Evolutionary conservation across 2,113 vertebrate species (phyloP).

Genomic region (Limnothrissa miodon): DNA sequence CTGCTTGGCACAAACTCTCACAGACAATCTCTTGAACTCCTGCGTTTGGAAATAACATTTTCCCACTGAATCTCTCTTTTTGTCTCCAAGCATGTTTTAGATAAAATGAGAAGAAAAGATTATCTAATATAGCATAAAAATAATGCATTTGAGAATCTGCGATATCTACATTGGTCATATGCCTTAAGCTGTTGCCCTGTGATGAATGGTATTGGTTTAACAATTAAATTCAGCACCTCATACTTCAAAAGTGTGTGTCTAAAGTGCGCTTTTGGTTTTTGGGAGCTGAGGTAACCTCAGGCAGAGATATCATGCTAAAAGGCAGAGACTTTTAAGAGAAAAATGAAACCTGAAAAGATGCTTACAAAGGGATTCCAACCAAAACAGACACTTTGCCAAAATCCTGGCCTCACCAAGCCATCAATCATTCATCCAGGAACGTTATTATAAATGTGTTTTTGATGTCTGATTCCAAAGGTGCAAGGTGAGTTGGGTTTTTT

Average conservation of each 20-base stretch:
- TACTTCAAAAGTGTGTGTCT: background rate
- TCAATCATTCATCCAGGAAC: slow-evolving; percentile 51
- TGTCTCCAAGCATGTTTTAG: no score
- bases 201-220: slow-evolving; percentile 6
- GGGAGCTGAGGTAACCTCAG: background rate
- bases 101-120: no score
- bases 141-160: background rate
- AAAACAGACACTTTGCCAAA: slow-evolving; percentile 65
- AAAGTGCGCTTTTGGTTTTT: background rate
- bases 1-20: background rate
- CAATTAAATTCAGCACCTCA: background rate
- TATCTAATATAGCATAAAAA: background rate
- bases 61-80: background rate
- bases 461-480: slow-evolving; percentile 41
- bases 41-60: background rate
- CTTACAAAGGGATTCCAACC: slow-evolving; percentile 55
- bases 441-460: slow-evolving; percentile 54
- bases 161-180: background rate
- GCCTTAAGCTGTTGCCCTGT: background rate
- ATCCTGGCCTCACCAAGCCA: slow-evolving; percentile 42
- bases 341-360: slow-evolving; percentile 56
- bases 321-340: slow-evolving; percentile 35
- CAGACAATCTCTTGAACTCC: slow-evolving; percentile 7
- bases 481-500: slow-evolving; percentile 33
- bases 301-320: slow-evolving; percentile 2